Evolutionary conservation across 2,113 vertebrate genomes (phyloP).

Genomic region (Phrynosoma blainvillii): DNA sequence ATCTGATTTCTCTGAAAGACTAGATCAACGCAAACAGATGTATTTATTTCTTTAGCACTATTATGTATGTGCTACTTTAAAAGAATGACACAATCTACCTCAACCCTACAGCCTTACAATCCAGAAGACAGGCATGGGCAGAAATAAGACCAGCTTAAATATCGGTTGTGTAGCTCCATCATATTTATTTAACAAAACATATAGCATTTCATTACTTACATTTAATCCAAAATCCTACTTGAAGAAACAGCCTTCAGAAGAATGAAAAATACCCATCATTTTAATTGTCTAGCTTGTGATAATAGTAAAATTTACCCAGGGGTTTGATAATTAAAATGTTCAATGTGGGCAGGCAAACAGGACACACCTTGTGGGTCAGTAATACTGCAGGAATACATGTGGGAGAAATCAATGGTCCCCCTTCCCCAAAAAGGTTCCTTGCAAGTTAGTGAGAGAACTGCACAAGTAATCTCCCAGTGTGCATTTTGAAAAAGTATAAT

Average conservation of each 20-base stretch:
- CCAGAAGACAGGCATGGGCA: neutral
- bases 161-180: neutral
- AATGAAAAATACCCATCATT: neutral
- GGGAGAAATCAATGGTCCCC: too few relatives aligned
- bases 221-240: neutral
- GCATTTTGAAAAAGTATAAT: too few relatives aligned
- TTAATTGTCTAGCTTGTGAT: neutral
- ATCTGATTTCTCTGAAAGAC: neutral
- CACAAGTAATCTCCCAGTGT: too few relatives aligned
- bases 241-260: too few relatives aligned
- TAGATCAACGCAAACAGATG: neutral
- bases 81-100: neutral
- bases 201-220: too few relatives aligned
- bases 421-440: too few relatives aligned
- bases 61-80: neutral
- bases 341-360: too few relatives aligned
- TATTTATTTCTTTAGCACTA: neutral
- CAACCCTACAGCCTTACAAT: neutral
- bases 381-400: too few relatives aligned
- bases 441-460: too few relatives aligned
- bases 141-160: neutral
- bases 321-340: too few relatives aligned
- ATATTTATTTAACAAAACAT: neutral
- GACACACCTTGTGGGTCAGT: too few relatives aligned
- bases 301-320: neutral